Base-by-base conservation (phyloP, 2,888 invertebrate genomes). In the Hyppa rectilinea region DNA sequence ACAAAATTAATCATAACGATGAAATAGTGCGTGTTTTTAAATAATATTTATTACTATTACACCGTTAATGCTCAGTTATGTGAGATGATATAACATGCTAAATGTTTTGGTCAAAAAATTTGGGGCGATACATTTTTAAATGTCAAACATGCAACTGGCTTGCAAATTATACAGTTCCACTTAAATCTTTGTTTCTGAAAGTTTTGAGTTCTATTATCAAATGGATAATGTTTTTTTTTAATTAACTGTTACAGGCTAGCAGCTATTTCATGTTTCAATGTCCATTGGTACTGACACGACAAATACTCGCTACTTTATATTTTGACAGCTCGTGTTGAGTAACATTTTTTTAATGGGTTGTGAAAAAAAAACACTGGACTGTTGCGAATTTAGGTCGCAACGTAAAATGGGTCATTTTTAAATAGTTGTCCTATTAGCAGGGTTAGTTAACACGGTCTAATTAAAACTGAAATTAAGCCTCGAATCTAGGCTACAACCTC, bases 391-490 rank as follows among this genome's bases (percentile, higher is more conserved):
- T 84, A 88, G 95, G 95, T 93, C 95, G 93, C 89, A 81, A 79
- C 82, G 75, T 88, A 86, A 94, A 93, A 93, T 94, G 86, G 95
- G 95, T 95, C 95, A 93, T 86, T 87, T 90, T 90, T 89, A 94
- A 94, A 94, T 94, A 93, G 92, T 90, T 86, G 84, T 88, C 89
- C 90, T 91, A 91, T 90, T 91, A 90, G 79, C 82, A 87, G 87
- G 87, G 90, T 92, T 92, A 92, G 92, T 94, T 94, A 93, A 92
- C 92, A 92, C 91, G 92, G 87, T 93, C 93, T 92, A 94, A 96
- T 95, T 95, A 93, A 91, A 92, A 89, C 74, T 73, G 78, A 85
- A 88, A 89, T 90, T 89, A 89, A 74, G 75, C 72, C 52, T 78
- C 63, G 81, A 73, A 87, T 86, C 81, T 88, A 79, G 87, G 81